Percentiles rank a stretch among this genome's conserved stretches.
Conservation (phyloP, 2,797 vertebrate genomes). For the Trachops cirrhosus region DNA sequence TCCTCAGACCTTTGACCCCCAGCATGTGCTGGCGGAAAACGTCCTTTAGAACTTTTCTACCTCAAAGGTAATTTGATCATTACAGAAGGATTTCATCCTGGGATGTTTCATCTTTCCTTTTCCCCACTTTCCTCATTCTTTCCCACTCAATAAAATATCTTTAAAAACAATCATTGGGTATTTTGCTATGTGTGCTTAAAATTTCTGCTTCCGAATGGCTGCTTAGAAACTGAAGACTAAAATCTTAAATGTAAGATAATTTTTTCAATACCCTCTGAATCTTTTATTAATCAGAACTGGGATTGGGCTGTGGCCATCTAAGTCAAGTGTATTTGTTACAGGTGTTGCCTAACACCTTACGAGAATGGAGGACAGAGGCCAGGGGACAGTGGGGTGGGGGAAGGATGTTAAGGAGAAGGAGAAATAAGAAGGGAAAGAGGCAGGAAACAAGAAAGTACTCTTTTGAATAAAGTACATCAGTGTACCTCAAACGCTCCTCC, state of each 20-base stretch:
- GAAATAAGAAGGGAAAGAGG: neutral
- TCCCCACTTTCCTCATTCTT: neutral
- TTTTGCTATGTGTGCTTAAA: neutral
- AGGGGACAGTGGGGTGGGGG: rapidly evolving
- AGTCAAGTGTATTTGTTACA: neutral
- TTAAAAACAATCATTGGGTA: neutral
- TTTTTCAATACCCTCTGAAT: neutral
- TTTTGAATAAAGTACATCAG: neutral
- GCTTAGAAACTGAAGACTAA: neutral
- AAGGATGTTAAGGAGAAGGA: neutral
- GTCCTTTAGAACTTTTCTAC: neutral
- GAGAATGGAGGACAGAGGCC: rapidly evolving
- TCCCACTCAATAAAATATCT: neutral
- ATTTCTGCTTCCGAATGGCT: neutral
- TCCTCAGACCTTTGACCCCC: neutral
- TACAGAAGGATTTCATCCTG: neutral
- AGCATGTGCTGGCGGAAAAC: neutral
- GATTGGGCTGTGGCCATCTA: neutral
- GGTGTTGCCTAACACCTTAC: neutral
- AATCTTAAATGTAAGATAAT: neutral
- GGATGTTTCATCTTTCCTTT: neutral
- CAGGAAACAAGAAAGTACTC: neutral
- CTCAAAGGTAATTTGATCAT: neutral
- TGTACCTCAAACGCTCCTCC: neutral
- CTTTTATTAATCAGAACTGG: neutral